A percentile compares a stretch with the other conserved stretches of the same genome.
Conservation (phyloP, 2,113 vertebrate genomes). For the Hiodon alosoides region DNA sequence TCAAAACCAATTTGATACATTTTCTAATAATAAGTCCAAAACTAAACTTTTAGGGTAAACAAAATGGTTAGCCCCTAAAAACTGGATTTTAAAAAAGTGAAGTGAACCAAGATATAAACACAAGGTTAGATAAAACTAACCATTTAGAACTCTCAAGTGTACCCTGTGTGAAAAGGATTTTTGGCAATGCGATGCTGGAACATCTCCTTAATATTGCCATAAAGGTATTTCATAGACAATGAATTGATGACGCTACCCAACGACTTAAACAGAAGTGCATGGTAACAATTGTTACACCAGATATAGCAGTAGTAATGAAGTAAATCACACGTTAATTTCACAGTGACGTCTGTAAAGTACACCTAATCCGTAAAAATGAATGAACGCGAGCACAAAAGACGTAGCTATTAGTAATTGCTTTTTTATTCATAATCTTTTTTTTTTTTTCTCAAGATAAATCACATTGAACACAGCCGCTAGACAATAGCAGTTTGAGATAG, state of each 20-base stretch:
- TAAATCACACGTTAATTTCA: background rate
- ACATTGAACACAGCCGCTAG: constrained; percentile 93
- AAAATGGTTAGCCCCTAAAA: background rate
- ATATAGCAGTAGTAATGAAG: constrained; percentile 49
- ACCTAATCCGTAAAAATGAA: constrained; percentile 60
- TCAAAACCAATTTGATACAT: constrained; percentile 57
- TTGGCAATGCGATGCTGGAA: too few relatives aligned
- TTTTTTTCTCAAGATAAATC: constrained; percentile 85
- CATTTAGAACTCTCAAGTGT: background rate
- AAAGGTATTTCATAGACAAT: background rate
- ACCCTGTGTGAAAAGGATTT: background rate
- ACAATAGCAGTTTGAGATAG: constrained; percentile 84
- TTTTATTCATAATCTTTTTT: constrained; percentile 77
- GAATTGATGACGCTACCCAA: too few relatives aligned
- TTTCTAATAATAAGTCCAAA: constrained; percentile 43
- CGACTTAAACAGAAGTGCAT: too few relatives aligned
- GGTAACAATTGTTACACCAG: too few relatives aligned
- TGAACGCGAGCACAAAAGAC: constrained; percentile 67
- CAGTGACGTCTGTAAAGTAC: background rate
- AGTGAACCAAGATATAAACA: constrained; percentile 5
- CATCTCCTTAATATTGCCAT: background rate
- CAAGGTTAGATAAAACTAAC: background rate
- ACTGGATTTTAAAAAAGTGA: background rate
- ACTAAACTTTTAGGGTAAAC: constrained; percentile 32
- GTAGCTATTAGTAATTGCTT: constrained; percentile 77